phyloP scores from a whole-genome alignment of 2,113 vertebrate species.

The Rattus rattus region DNA sequence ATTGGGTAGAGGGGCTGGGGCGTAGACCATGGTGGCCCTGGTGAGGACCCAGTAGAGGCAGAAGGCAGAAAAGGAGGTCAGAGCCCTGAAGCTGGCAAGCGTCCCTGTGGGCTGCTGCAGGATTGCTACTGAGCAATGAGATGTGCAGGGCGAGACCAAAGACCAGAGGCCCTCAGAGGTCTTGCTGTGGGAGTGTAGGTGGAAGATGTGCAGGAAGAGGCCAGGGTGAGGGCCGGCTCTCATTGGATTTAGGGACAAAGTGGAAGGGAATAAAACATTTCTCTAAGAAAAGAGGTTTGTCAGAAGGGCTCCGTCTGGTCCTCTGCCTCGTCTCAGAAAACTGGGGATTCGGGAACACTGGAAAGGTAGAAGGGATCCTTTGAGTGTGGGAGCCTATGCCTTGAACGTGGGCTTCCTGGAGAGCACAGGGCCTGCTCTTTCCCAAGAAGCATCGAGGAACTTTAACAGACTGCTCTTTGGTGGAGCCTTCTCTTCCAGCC shows the following conservation, averaged over 20 bases:
- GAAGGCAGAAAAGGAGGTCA: not conserved
- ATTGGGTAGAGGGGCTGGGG: not conserved
- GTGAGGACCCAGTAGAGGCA: not conserved
- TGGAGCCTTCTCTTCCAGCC: slow-evolving; percentile 49
- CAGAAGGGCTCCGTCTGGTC: not conserved
- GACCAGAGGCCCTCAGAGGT: not conserved
- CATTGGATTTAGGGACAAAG: not conserved
- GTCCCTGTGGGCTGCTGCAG: too few relatives aligned
- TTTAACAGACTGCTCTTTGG: not conserved
- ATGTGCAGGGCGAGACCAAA: not conserved
- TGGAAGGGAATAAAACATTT: not conserved
- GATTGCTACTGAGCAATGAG: not conserved
- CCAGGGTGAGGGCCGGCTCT: not conserved
- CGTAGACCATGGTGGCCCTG: not conserved
- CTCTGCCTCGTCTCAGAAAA: not conserved
- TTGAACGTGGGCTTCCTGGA: not conserved
- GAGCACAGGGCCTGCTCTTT: not conserved
- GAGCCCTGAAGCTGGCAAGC: too few relatives aligned
- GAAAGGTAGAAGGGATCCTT: not conserved
- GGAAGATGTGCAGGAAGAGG: slow-evolving; percentile 70
- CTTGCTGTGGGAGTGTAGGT: not conserved
- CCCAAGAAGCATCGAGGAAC: too few relatives aligned
- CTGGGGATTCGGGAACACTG: rapidly evolving
- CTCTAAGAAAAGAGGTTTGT: not conserved
- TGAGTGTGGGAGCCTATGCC: not conserved